Base-by-base conservation (phyloP, 1,140 invertebrate species). In the Coboldia fuscipes region DNA sequence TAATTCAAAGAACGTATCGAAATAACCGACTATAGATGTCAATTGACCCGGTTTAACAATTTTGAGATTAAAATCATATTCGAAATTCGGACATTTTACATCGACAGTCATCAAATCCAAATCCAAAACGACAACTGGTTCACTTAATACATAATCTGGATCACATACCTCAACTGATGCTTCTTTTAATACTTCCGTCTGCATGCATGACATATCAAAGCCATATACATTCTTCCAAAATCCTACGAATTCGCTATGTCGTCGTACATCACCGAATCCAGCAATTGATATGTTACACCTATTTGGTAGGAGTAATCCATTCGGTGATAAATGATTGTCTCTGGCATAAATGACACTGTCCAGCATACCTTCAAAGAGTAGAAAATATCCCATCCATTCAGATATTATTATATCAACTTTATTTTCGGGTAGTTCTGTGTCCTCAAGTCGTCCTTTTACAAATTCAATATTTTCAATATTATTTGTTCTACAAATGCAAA, bases 301-400 rank as follows among this genome's bases (percentile, higher is more conserved):
- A 60, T 92, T 89, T 13, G 92, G 92, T 36, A 96, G 62, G 33
- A 97, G 65, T 22, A 70, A 45, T 3, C 75, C 70, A 33, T 71
- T 73, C 38, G 66, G 54, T 35, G 66, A 77, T 13, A 98, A 65
- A 65, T 78, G 88, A 41, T 78, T 72, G 47, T 98, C 83, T 49
- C 93, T 68, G 2, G 92, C 93, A 58, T 73, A 75, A 21, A 98
- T 66, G 15, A 90, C 72, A 53, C 79, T 82, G 50, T 97, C 86
- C 21, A 98, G 56, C 94, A 98, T 98, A 15, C 88, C 92, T 62
- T 98, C 94, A 50, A 97, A 97, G 6, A 98, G 63, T 28, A 98
- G 60, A 58, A 96, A 97, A 60, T 97, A 97, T 4, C 94, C 94
- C 94, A 98, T 98, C 94, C 94, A 98, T 60, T 98, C 94, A 4